phyloP scores from a whole-genome alignment of 2,888 invertebrate species.

The Saturnia pavonia region DNA sequence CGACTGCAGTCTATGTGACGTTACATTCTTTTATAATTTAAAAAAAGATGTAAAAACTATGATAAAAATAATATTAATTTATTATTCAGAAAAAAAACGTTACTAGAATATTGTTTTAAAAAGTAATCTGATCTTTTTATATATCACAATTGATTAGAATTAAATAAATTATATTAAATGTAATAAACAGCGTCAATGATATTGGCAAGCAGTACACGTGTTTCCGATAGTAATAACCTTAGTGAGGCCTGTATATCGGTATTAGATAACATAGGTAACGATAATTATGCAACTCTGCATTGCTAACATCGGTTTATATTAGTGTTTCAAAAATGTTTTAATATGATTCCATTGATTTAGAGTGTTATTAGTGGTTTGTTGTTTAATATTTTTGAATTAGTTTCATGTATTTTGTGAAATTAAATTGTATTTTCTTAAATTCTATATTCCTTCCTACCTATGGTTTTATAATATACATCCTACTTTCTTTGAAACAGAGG shows the following conservation, averaged over 20 bases:
- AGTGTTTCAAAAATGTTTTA: background rate
- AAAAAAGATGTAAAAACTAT: too few relatives aligned
- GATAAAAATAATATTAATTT: too few relatives aligned
- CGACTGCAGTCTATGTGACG: too few relatives aligned
- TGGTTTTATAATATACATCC: too few relatives aligned
- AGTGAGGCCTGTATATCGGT: conserved; percentile 13
- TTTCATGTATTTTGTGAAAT: background rate
- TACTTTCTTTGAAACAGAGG: too few relatives aligned
- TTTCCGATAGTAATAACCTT: conserved; percentile 31
- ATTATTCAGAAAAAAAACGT: too few relatives aligned
- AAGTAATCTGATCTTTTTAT: too few relatives aligned
- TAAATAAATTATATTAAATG: background rate
- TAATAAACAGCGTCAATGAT: background rate
- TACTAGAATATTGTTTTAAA: too few relatives aligned
- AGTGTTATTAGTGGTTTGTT: background rate
- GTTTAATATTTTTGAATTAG: background rate
- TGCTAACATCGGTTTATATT: conserved; percentile 1
- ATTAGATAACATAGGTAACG: conserved; percentile 17
- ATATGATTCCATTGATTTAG: background rate
- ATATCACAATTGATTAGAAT: too few relatives aligned
- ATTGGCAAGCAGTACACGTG: background rate
- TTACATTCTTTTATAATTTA: too few relatives aligned
- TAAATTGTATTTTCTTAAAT: too few relatives aligned
- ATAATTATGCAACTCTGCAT: background rate
- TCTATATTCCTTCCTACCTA: too few relatives aligned